Evolutionary conservation across 2,888 invertebrate species (phyloP), one percentile per base, ranked within the genome.

Genomic region (Lepidocyrtoides sp.): DNA sequence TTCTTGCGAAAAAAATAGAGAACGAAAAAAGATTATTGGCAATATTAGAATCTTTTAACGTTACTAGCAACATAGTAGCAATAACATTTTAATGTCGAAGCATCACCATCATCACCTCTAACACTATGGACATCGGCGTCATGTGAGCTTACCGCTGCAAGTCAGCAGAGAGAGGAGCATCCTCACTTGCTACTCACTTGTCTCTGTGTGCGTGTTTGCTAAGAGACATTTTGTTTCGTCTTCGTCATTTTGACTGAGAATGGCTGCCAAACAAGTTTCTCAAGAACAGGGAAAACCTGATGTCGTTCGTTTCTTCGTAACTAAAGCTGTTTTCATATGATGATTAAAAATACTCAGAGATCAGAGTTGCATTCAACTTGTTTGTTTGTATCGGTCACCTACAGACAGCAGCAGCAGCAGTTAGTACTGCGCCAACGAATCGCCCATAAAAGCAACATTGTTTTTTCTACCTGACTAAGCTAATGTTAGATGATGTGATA

Each of bases 191-290:
- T 51, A 51, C 51, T 51, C n/a, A 51, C 51, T 14, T 60, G 29
- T 63, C 63, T 29, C 63, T 29, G 63, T 36, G 23, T 69, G 1
- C 32, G 69, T 69, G 17, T 29, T n/a, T n/a, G 7, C 36, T n/a
- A 3, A 17, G 4, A 44, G 17, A 0, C 1, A 20, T 72, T n/a
- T 20, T 72, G 10, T 23, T 44, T 44, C 44, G 44, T 20, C 72
- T 72, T 72, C 23, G 72, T 72, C 44, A 29, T 77, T 26, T 51
- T 77, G 26, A 51, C 29, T 77, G 29, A 77, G 51, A 77, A 92
- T 90, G 92, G 92, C 92, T 92, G 90, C 90, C 86, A 92, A 92
- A 92, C 92, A 72, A 92, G 90, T 90, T 92, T 92, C 92, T 87
- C 84, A 92, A 92, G 92, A 89, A 86, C 89, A 92, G 92, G 92